Percentiles rank a stretch among this genome's conserved stretches.
Conservation (phyloP, 2,888 invertebrate genomes). For the Apodemia duryi region DNA sequence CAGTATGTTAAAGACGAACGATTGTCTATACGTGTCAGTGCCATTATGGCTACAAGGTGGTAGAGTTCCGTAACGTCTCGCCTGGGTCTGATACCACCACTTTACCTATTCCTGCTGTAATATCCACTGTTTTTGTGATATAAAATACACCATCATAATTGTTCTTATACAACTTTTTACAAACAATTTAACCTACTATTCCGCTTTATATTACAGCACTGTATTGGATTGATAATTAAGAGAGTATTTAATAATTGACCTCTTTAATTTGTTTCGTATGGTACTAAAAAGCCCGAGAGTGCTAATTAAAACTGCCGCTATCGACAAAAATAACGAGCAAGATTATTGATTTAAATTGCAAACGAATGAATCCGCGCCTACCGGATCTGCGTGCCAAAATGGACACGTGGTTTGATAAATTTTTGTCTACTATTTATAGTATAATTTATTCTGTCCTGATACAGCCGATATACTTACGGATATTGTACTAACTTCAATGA, state of each 20-base stretch:
- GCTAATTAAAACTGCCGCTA: slow-evolving; percentile 50
- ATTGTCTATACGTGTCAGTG: too few species aligned
- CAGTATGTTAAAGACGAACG: too few species aligned
- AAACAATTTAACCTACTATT: too few species aligned
- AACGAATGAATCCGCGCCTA: slow-evolving; percentile 40
- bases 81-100: too few species aligned
- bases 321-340: slow-evolving; percentile 49
- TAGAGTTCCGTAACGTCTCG: too few species aligned
- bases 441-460: not conserved
- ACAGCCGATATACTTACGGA: not conserved
- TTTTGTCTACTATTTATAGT: not conserved
- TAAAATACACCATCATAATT: too few species aligned
- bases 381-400: slow-evolving; percentile 37
- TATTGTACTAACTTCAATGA: not conserved
- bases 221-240: not conserved
- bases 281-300: slow-evolving; percentile 33
- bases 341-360: slow-evolving; percentile 61
- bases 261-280: not conserved
- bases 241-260: not conserved
- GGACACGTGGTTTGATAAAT: not conserved
- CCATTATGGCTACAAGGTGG: too few species aligned
- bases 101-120: too few species aligned
- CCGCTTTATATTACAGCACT: too few species aligned
- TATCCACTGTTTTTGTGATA: too few species aligned
- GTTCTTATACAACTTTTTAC: too few species aligned